phyloP scores from a whole-genome alignment of 2,113 vertebrate species.

The Periophthalmus modestus region DNA sequence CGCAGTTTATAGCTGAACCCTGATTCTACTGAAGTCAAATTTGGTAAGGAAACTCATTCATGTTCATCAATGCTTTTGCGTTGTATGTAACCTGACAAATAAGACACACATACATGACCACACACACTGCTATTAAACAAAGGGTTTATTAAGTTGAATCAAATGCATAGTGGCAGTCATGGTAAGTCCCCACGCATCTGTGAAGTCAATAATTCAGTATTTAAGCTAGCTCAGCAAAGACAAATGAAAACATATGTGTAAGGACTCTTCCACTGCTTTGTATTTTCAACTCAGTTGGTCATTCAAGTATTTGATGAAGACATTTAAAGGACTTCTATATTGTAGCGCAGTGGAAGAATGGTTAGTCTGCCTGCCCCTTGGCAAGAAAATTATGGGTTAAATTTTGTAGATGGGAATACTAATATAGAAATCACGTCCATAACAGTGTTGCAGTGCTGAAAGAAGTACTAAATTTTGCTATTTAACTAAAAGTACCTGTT shows the following conservation, averaged over 20 bases:
- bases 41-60: constrained; percentile 70
- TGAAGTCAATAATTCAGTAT: background rate
- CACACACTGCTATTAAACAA: background rate
- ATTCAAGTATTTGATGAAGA: background rate
- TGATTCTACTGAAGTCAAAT: constrained; percentile 40
- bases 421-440: too few species aligned
- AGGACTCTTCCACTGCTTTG: too few species aligned
- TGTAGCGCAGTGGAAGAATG: background rate
- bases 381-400: background rate
- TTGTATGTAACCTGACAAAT: constrained; percentile 64
- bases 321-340: background rate
- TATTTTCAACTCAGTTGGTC: background rate
- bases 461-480: too few species aligned
- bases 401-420: background rate
- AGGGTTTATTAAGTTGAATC: background rate
- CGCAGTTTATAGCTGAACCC: constrained; percentile 13
- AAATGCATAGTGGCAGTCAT: background rate
- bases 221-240: background rate
- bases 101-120: constrained; percentile 22
- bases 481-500: too few species aligned
- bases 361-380: background rate
- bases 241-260: background rate
- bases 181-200: background rate
- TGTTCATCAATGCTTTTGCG: constrained; percentile 75
- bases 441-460: too few species aligned